Conservation (phyloP, 92 coral and sea anemone species). For the Porites evermanni region DNA sequence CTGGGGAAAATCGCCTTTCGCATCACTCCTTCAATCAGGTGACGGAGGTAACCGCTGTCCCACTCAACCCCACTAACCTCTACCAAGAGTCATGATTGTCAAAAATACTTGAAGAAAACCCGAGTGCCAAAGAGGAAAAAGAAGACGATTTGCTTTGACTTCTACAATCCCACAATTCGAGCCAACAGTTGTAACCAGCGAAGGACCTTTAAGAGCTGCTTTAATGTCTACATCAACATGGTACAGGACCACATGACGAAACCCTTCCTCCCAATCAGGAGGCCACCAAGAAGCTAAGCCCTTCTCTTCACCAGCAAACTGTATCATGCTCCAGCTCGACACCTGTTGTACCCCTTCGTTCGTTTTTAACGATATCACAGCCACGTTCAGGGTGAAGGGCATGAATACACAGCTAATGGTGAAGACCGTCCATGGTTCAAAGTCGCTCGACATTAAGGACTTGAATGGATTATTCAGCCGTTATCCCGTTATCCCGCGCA, state of each 20-base stretch:
- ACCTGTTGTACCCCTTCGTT: slow-evolving; percentile 60
- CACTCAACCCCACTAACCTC: neutral
- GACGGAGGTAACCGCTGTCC: neutral
- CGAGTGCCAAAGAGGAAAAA: slow-evolving; percentile 33
- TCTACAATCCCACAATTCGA: slow-evolving; percentile 36
- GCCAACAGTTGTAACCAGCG: slow-evolving; percentile 35
- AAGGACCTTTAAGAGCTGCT: slow-evolving; percentile 24
- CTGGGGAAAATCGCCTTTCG: neutral
- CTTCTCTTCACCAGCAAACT: neutral
- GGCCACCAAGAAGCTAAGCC: slow-evolving; percentile 4
- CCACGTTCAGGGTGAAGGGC: slow-evolving; percentile 17
- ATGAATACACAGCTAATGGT: slow-evolving; percentile 32
- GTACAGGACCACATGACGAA: slow-evolving; percentile 59
- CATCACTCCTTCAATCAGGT: neutral
- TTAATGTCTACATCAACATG: slow-evolving; percentile 23
- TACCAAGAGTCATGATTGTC: slow-evolving; percentile 36
- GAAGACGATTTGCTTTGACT: slow-evolving; percentile 39
- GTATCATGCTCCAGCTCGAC: slow-evolving; percentile 63
- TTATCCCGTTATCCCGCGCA: slow-evolving; percentile 7
- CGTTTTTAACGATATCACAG: slow-evolving; percentile 41
- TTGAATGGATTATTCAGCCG: slow-evolving; percentile 37
- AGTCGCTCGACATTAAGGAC: slow-evolving; percentile 34
- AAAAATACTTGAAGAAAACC: slow-evolving; percentile 16
- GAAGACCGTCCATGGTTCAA: slow-evolving; percentile 44
- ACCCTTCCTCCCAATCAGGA: slow-evolving; percentile 15